phyloP scores from a whole-genome alignment of 30 jellyfish, hydroid and myxozoan species.

The Pelagia noctiluca region DNA sequence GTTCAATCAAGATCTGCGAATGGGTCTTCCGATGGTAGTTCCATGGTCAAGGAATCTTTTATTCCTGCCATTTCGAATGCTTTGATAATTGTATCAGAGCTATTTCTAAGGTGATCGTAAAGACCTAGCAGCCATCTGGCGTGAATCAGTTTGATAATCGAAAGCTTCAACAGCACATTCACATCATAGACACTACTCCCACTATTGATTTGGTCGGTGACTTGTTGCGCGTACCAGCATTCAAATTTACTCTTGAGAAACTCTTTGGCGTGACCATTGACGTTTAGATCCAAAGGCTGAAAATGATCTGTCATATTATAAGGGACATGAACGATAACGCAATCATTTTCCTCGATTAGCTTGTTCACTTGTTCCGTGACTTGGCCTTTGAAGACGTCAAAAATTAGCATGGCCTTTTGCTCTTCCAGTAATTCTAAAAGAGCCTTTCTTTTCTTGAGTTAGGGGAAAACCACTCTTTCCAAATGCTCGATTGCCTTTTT shows the following conservation, averaged over 20 bases:
- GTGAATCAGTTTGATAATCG: slow-evolving; percentile 63
- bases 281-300: slow-evolving; percentile 61
- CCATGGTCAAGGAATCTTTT: slow-evolving; percentile 29
- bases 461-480: slow-evolving; percentile 39
- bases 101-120: slow-evolving; percentile 54
- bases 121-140: slow-evolving; percentile 69
- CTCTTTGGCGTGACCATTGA: slow-evolving; percentile 56
- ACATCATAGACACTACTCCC: slow-evolving; percentile 53
- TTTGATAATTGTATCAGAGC: slow-evolving; percentile 18
- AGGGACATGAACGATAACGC: slow-evolving; percentile 50
- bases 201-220: slow-evolving; percentile 29
- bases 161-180: slow-evolving; percentile 52
- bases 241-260: slow-evolving; percentile 42
- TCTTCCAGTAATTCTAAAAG: slow-evolving; percentile 29
- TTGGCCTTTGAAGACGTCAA: slow-evolving; percentile 62
- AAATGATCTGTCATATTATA: slow-evolving; percentile 54
- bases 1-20: slow-evolving; percentile 53
- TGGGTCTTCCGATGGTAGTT: slow-evolving; percentile 42
- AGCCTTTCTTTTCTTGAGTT: neutral
- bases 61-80: slow-evolving; percentile 58
- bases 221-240: slow-evolving; percentile 43
- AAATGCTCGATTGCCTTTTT: slow-evolving; percentile 43
- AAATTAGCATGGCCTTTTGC: slow-evolving; percentile 57
- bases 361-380: slow-evolving; percentile 25
- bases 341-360: slow-evolving; percentile 42